Evolutionary conservation across 1,140 invertebrate genomes (phyloP), one percentile per base, ranked within the genome.

Genomic region (Saccostrea echinata): DNA sequence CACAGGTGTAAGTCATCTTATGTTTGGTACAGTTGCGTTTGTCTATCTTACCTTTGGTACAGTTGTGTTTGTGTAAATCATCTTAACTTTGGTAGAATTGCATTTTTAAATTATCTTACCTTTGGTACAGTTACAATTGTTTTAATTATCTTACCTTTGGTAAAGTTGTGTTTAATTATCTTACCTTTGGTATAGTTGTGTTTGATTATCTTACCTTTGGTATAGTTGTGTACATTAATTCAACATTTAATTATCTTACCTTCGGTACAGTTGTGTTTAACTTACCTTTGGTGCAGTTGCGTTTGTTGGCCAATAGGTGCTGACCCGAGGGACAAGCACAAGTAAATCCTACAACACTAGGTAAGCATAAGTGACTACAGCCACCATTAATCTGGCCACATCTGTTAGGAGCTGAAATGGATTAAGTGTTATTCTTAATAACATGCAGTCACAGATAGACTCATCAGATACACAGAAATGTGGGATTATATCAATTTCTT

Each of bases 291-390:
- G 82, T 83, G 43, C 94, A 95, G 11, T 91, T 94, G 64, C 89
- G 92, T 82, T 91, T 91, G 87, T 95, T 92, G 3, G 85, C 33
- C 18, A 90, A 86, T 18, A 94, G 90, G 84, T 91, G 89, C 92
- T 96, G 98, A 16, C 99, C 99, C n/a, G 98, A 97, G 88, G 98
- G 97, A 94, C 99, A 99, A 91, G 97, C 97, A 93, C 99, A 99
- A 0, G 96, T 97, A 93, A 97, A 98, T 2, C 97, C 97, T 18
- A 95, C 92, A 9, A 96, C 90, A 61, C 95, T 95, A 0, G 96
- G 96, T 1, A 99, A 95, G 95, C 99, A 99, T 9, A 99, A 95
- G 92, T 99, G 99, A 91, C 97, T 96, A 91, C 99, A 99, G 0
- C 96, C 98, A 95, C 0, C 96, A 96, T 84, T 96, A 96, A 76